phyloP scores from a whole-genome alignment of 1,140 invertebrate genomes.

The Drosophila kohkoa region DNA sequence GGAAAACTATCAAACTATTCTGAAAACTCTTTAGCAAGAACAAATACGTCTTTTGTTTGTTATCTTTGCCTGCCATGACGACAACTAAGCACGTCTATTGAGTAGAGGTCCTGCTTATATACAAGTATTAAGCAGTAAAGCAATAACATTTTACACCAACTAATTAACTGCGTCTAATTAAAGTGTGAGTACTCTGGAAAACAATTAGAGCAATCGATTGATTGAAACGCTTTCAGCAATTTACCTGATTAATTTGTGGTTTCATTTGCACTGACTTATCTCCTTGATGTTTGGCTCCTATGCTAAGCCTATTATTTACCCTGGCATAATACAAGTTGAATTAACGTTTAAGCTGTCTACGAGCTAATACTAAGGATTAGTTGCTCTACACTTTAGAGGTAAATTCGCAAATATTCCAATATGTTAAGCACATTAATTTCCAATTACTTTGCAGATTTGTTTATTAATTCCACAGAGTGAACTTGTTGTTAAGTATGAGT shows the following conservation, averaged over 20 bases:
- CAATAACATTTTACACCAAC: constrained; percentile 3
- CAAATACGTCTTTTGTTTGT: background rate
- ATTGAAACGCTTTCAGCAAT: constrained; percentile 21
- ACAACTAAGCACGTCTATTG: background rate
- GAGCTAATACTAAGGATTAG: background rate
- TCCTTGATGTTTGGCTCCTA: background rate
- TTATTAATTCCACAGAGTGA: no score
- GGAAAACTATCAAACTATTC: constrained; percentile 85
- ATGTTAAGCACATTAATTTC: no score
- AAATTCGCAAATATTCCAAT: no score
- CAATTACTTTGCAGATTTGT: no score
- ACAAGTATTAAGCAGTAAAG: background rate
- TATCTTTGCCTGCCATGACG: constrained; percentile 17
- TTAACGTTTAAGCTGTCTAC: background rate
- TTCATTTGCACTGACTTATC: constrained; percentile 4
- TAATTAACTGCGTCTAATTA: constrained; percentile 31
- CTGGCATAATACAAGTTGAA: background rate
- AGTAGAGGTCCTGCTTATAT: constrained; percentile 3
- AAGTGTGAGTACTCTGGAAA: background rate
- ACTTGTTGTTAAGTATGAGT: no score
- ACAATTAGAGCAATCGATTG: constrained; percentile 26
- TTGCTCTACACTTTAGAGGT: background rate
- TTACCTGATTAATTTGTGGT: constrained; percentile 41
- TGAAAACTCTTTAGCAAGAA: constrained; percentile 48
- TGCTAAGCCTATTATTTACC: background rate